Percentiles rank a stretch among this genome's conserved stretches.
Conservation (phyloP, 1,140 invertebrate species). For the Diachasma alloeum region DNA sequence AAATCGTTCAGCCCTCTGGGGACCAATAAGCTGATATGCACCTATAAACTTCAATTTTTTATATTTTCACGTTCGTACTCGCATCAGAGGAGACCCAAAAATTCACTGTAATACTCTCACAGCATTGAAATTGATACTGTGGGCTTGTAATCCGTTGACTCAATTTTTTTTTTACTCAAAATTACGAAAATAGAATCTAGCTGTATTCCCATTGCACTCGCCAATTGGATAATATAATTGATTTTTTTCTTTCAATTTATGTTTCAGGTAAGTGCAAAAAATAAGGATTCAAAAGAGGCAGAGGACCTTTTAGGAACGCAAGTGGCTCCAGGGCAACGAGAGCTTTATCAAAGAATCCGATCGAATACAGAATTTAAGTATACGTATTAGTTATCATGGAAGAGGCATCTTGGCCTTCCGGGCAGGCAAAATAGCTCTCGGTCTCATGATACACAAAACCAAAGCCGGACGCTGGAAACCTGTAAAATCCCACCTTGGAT, state of each 20-base stretch:
- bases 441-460: conserved; percentile 14
- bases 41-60: background rate
- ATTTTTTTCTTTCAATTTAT: conserved; percentile 17
- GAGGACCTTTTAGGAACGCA: conserved; percentile 7
- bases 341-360: conserved; percentile 21
- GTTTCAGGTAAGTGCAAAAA: conserved; percentile 39
- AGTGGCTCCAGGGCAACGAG: conserved; percentile 18
- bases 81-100: background rate
- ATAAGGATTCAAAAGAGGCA: background rate
- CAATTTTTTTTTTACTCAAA: background rate
- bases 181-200: background rate
- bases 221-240: background rate
- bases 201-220: background rate
- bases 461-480: background rate
- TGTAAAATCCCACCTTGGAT: background rate
- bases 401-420: conserved; percentile 21
- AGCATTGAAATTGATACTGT: background rate
- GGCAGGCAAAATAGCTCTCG: conserved; percentile 19
- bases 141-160: background rate
- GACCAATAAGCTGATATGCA: background rate
- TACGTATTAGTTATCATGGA: conserved; percentile 28
- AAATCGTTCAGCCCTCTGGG: background rate
- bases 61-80: background rate
- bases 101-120: background rate
- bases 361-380: conserved; percentile 31